Base-by-base conservation (phyloP, 1,140 invertebrate species). In the Pseudomyrmex cubaensis region DNA sequence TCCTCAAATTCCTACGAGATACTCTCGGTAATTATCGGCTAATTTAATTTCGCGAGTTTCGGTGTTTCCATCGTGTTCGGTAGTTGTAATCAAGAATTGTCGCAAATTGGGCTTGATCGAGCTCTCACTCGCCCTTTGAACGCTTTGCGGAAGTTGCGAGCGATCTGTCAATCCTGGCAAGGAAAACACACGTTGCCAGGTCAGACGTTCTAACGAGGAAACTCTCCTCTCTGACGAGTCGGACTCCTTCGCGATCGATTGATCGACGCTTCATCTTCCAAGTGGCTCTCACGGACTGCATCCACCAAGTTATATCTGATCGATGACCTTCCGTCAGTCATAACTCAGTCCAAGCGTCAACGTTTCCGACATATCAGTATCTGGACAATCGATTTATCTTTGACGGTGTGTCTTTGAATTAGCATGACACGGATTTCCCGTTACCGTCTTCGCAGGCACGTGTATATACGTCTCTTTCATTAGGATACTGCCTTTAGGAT, bases 271-370 rank as follows among this genome's bases (percentile, higher is more conserved):
- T 80, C 76, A 80, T 80, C 76, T 80, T 80, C 69, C 20, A 80
- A 80, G 66, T 80, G 57, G 54, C 76, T 80, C 76, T 50, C 66
- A 17, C 20, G 54, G 76, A 80, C 44, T 80, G 66, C 76, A 80
- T 80, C 56, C 72, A 80, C 76, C 76, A 80, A 80, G 54, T 80
- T 80, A 35, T 25, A 22, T 17, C 25, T 80, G 76, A 80, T 80
- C 76, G 76, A 80, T 80, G 76, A 72, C 66, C 66, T 59, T 70
- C 76, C 54, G 76, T 80, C 76, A 80, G 57, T 80, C 76, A 72
- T 80, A 80, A 80, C 67, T 80, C 76, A 59, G 54, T 59, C 22
- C 54, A 20, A 35, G 35, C 63, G 64, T 48, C 66, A 44, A 61
- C 20, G 20, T 50, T 70, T 25, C 64, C 66, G 44, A 70, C 54